A percentile compares a stretch with the other conserved stretches of the same genome.
Conservation (phyloP, 2,888 invertebrate genomes). For the Gryllus longicercus region DNA sequence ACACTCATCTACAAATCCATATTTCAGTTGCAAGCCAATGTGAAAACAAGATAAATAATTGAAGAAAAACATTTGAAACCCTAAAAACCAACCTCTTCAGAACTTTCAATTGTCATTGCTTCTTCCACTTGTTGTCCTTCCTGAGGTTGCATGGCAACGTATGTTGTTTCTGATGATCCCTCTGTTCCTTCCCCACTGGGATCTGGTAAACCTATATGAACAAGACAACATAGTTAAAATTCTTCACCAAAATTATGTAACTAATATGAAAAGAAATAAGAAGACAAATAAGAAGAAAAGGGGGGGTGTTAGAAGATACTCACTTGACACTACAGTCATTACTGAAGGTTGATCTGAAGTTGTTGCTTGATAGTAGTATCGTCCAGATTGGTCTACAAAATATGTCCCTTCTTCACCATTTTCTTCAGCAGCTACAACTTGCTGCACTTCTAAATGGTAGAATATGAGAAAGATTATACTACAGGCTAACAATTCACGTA, state of each 20-base stretch:
- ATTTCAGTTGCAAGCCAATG: not conserved
- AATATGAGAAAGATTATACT: not conserved
- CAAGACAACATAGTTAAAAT: constrained; percentile 25
- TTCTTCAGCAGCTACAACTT: constrained; percentile 43
- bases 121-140: constrained; percentile 34
- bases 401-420: constrained; percentile 64
- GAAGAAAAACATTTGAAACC: not conserved
- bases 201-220: constrained; percentile 38
- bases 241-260: constrained; percentile 37
- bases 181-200: constrained; percentile 36
- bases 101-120: constrained; percentile 35
- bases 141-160: constrained; percentile 39
- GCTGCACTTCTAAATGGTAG: constrained; percentile 32
- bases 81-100: constrained; percentile 35
- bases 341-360: constrained; percentile 60
- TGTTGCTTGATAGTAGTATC: constrained; percentile 76
- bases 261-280: not conserved
- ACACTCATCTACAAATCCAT: constrained; percentile 34
- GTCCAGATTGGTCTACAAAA: constrained; percentile 76
- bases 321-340: constrained; percentile 59
- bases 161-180: constrained; percentile 33
- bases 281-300: not conserved
- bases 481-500: not conserved
- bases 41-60: constrained; percentile 12
- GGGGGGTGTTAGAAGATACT: constrained; percentile 22